Conservation (phyloP, 2,113 vertebrate species). For the Cettia cetti region DNA sequence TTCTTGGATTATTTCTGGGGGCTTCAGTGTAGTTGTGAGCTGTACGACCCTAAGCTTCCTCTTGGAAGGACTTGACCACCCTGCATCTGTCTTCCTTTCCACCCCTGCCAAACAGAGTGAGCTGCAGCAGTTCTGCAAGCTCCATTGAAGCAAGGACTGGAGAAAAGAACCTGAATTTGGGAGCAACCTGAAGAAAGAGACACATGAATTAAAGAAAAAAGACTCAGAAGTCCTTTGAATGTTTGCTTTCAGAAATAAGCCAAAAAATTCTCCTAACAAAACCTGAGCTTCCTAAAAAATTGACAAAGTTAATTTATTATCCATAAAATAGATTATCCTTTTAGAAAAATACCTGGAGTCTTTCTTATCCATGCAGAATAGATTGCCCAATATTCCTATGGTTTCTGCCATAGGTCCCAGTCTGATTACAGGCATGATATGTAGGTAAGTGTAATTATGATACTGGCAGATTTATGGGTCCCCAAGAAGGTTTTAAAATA, state of each 20-base stretch:
- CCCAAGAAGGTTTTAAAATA: conserved; percentile 5
- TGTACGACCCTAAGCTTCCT: neutral
- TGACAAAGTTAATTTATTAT: neutral
- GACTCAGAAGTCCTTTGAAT: neutral
- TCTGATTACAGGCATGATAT: neutral
- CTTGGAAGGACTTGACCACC: neutral
- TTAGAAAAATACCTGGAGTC: neutral
- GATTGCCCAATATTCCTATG: neutral
- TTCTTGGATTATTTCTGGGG: neutral
- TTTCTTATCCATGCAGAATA: neutral
- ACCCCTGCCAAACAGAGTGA: neutral
- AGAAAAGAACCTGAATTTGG: neutral
- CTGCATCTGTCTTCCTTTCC: neutral
- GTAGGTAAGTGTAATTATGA: conserved; percentile 16
- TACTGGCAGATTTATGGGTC: neutral
- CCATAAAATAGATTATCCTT: neutral
- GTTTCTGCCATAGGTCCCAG: neutral
- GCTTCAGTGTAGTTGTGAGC: neutral
- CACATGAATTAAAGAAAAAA: neutral
- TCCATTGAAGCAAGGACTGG: neutral
- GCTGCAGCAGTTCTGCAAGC: neutral
- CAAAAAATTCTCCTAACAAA: neutral
- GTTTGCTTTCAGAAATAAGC: neutral
- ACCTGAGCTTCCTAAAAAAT: neutral
- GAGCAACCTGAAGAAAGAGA: neutral